Evolutionary conservation across 2,113 vertebrate species (phyloP).

Genomic region (Tapirus terrestris): DNA sequence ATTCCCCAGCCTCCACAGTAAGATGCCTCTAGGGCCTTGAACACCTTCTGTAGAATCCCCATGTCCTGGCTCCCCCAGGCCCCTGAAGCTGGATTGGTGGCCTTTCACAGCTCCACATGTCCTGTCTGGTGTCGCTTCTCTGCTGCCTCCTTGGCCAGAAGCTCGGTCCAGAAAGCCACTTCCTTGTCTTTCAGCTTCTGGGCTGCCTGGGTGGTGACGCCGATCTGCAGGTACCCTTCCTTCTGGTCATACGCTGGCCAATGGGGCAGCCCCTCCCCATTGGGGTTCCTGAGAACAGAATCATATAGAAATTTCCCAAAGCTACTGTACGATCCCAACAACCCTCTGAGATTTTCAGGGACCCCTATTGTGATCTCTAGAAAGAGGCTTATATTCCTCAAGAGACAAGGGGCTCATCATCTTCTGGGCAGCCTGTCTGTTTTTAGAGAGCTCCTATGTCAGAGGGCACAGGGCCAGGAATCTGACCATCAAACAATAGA

Average conservation of each 20-base stretch:
- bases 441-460: background rate
- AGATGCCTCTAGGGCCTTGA: too few species aligned
- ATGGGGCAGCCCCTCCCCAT: conserved; percentile 40
- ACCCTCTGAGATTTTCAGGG: background rate
- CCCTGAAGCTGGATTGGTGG: too few species aligned
- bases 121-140: background rate
- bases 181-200: conserved; percentile 63
- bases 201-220: background rate
- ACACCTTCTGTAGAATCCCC: too few species aligned
- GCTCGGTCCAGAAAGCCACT: background rate
- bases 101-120: background rate
- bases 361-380: too few species aligned
- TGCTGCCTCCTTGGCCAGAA: background rate
- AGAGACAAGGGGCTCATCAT: background rate
- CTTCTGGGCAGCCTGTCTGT: background rate
- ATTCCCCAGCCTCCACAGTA: too few species aligned
- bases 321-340: fast-evolving
- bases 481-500: too few species aligned
- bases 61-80: too few species aligned
- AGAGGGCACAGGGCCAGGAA: fast-evolving
- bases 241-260: conserved; percentile 63
- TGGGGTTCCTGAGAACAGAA: conserved; percentile 70
- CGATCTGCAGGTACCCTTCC: conserved; percentile 72
- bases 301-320: background rate
- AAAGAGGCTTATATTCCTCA: background rate